These are phyloP conservation scores for Kuschelorhynchus macadamiae DNA, from an alignment of 2,888 invertebrate genomes.

Conservation along the genomic window DNA sequence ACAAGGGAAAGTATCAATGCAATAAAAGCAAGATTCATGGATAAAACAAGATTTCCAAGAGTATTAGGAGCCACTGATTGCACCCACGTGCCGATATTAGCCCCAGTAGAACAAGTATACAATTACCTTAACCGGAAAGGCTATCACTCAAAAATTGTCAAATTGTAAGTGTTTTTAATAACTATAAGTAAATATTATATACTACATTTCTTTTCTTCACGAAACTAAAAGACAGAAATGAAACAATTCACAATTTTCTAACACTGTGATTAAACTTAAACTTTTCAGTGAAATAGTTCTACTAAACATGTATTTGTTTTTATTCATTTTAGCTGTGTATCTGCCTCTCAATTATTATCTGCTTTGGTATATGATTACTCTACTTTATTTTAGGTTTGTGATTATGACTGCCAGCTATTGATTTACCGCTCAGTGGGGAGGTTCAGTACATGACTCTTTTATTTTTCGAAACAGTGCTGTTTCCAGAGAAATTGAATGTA, in stretches of 20 bases:
- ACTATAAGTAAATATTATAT: no score
- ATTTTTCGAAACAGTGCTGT: no score
- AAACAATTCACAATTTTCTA: no score
- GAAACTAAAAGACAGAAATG: no score
- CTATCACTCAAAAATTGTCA: slow-evolving; percentile 52
- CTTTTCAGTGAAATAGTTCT: slow-evolving; percentile 38
- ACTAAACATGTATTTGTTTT: no score
- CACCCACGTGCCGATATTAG: slow-evolving; percentile 47
- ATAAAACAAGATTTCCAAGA: slow-evolving; percentile 47
- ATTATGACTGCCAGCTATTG: slow-evolving; percentile 35
- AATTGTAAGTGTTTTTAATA: no score
- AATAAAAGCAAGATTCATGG: slow-evolving; percentile 50
- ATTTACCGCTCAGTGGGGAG: not conserved
- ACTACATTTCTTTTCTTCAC: no score
- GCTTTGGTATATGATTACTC: not conserved
- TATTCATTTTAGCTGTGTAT: no score
- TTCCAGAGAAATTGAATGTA: no score
- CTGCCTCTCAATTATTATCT: no score
- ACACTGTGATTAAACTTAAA: no score
- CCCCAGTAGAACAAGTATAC: slow-evolving; percentile 48
- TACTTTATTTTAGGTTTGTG: slow-evolving; percentile 42
- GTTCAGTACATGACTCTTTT: no score
- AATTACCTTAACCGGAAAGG: slow-evolving; percentile 52
- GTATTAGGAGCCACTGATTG: slow-evolving; percentile 49
- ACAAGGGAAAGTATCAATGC: slow-evolving; percentile 18